A percentile compares a stretch with the other conserved stretches of the same genome.
These are phyloP conservation scores for Symphodus melops DNA, from an alignment of 2,113 vertebrate genomes.

Conservation along the genomic window DNA sequence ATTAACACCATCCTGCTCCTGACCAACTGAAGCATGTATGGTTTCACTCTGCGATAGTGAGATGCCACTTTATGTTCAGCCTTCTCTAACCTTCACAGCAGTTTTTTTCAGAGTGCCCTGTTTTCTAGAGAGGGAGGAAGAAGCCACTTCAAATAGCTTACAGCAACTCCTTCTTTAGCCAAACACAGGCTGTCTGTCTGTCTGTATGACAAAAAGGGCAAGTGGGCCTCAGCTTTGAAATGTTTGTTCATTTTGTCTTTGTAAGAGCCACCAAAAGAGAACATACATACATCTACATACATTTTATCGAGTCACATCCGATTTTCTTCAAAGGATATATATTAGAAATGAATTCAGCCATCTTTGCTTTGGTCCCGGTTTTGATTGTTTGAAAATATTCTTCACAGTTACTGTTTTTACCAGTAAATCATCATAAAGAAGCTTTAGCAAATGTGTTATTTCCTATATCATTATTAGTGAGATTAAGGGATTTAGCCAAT, in stretches of 20 bases:
- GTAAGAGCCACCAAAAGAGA: conserved; percentile 1
- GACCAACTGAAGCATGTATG: conserved; percentile 4
- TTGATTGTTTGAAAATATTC: not conserved
- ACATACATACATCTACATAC: too few relatives aligned
- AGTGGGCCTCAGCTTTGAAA: conserved; percentile 9
- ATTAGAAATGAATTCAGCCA: not conserved
- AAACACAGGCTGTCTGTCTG: conserved; percentile 62
- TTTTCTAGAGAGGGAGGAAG: conserved; percentile 72
- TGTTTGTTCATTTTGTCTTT: conserved; percentile 30
- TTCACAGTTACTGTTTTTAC: not conserved
- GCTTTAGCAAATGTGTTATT: not conserved
- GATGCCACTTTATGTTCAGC: not conserved
- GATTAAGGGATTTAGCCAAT: not conserved
- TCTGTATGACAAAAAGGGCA: conserved; percentile 44
- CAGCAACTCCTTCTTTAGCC: conserved; percentile 59
- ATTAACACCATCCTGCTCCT: conserved; percentile 24
- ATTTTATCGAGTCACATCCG: too few relatives aligned
- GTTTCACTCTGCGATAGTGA: conserved; percentile 19
- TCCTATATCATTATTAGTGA: not conserved
- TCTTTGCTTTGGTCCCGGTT: not conserved
- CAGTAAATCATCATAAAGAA: not conserved
- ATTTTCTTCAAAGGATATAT: not conserved
- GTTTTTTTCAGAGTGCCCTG: conserved; percentile 66
- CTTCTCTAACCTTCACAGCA: conserved; percentile 41
- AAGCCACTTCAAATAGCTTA: conserved; percentile 69